Evolutionary conservation across 2,113 vertebrate species (phyloP).

Genomic region (Labrus mixtus): DNA sequence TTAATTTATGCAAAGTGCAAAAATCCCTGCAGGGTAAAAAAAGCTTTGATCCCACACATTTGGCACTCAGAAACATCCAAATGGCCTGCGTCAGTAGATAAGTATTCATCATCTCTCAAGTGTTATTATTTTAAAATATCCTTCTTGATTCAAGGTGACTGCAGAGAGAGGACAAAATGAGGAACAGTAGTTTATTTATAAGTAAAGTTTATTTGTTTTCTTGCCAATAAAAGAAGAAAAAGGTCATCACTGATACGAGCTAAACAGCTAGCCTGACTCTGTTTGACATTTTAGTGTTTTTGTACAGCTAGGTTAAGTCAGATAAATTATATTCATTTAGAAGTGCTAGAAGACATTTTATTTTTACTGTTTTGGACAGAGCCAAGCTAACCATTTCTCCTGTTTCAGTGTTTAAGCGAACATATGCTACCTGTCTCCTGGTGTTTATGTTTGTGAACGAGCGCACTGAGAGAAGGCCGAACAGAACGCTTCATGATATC

Average conservation of each 20-base stretch:
- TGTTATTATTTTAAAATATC: not conserved
- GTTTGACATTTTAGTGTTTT: too few species aligned
- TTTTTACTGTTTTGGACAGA: too few species aligned
- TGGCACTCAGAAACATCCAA: constrained; percentile 58
- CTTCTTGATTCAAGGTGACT: not conserved
- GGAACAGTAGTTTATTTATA: constrained; percentile 1
- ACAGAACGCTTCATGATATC: too few species aligned
- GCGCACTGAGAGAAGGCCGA: too few species aligned
- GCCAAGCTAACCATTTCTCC: too few species aligned
- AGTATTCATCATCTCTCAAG: constrained; percentile 8
- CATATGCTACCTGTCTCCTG: too few species aligned
- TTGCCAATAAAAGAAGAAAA: not conserved
- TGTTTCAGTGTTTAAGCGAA: too few species aligned
- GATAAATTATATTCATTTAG: too few species aligned
- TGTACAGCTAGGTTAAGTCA: too few species aligned
- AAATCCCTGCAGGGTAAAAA: constrained; percentile 42
- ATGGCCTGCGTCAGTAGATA: constrained; percentile 13
- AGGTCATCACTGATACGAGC: not conserved
- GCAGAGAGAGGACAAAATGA: not conserved
- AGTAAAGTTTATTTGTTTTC: not conserved
- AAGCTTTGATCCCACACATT: constrained; percentile 57
- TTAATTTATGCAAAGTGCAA: constrained; percentile 37
- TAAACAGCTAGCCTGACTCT: not conserved
- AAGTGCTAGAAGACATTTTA: too few species aligned
- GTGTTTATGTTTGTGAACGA: too few species aligned